phyloP scores from a whole-genome alignment of 2,888 invertebrate genomes.

The Hipparchia semele region DNA sequence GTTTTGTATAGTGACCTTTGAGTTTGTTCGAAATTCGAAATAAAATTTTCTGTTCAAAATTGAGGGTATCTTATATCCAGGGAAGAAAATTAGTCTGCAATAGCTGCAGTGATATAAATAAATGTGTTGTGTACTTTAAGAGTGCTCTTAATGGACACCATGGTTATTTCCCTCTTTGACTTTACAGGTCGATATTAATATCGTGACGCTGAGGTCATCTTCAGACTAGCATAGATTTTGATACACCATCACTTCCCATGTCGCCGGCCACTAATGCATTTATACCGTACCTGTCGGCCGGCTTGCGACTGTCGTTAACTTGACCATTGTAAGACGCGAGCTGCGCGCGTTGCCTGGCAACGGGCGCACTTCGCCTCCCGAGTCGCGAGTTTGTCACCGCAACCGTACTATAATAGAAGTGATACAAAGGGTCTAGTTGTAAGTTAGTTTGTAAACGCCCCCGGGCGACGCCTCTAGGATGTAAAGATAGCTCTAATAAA shows the following conservation, averaged over 20 bases:
- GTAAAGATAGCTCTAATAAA: slow-evolving; percentile 76
- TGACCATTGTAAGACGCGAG: slow-evolving; percentile 46
- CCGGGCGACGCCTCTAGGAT: slow-evolving; percentile 71
- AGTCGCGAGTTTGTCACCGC: slow-evolving; percentile 46
- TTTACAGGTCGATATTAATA: slow-evolving; percentile 84
- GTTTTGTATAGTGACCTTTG: not conserved
- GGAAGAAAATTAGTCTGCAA: slow-evolving; percentile 16
- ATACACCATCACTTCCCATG: slow-evolving; percentile 64
- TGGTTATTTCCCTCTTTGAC: slow-evolving; percentile 78
- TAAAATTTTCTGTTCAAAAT: slow-evolving; percentile 14
- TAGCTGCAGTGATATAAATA: slow-evolving; percentile 1
- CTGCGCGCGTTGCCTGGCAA: slow-evolving; percentile 29
- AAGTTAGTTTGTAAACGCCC: slow-evolving; percentile 70
- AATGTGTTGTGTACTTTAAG: slow-evolving; percentile 4
- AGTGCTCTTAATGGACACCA: slow-evolving; percentile 46
- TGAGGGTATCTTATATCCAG: slow-evolving; percentile 14
- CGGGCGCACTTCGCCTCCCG: slow-evolving; percentile 23
- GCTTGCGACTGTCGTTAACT: slow-evolving; percentile 42
- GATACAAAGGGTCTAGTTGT: slow-evolving; percentile 66
- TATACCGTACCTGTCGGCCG: slow-evolving; percentile 67
- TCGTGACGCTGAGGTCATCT: slow-evolving; percentile 72
- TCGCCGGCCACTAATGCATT: slow-evolving; percentile 70
- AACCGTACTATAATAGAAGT: slow-evolving; percentile 45
- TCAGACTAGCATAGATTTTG: slow-evolving; percentile 69
- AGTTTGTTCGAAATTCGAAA: not conserved